Percentiles rank a stretch among this genome's conserved stretches.
Conservation (phyloP, 2,113 vertebrate genomes). For the Oncorhynchus masou region DNA sequence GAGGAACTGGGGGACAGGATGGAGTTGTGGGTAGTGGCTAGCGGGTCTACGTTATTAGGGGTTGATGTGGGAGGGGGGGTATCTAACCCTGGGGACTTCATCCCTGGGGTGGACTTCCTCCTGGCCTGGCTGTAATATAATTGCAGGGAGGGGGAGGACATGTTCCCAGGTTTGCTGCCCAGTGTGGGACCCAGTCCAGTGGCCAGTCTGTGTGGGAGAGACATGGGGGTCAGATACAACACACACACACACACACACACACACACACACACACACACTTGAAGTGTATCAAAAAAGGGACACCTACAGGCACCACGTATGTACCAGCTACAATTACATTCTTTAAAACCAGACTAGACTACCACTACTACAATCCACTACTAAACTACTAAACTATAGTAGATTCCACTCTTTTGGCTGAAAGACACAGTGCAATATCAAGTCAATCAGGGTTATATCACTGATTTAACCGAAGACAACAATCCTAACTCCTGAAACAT, state of each 20-base stretch:
- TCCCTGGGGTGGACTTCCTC: conserved; percentile 51
- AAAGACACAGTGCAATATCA: background rate
- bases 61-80: background rate
- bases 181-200: conserved; percentile 50
- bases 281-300: background rate
- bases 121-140: conserved; percentile 71
- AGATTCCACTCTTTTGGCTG: background rate
- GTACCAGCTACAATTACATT: background rate
- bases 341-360: background rate
- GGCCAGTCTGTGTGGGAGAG: conserved; percentile 62
- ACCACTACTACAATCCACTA: background rate
- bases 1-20: background rate
- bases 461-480: background rate
- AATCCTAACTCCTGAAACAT: too few relatives aligned
- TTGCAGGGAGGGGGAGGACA: conserved; percentile 70
- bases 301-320: background rate
- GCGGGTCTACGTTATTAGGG: background rate
- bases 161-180: conserved; percentile 66
- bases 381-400: background rate
- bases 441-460: background rate
- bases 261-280: background rate
- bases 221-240: conserved; percentile 44
- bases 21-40: background rate
- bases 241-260: background rate
- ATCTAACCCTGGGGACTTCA: conserved; percentile 46